Base-by-base conservation (phyloP, 2,797 vertebrate species). In the Danio kyathit region DNA sequence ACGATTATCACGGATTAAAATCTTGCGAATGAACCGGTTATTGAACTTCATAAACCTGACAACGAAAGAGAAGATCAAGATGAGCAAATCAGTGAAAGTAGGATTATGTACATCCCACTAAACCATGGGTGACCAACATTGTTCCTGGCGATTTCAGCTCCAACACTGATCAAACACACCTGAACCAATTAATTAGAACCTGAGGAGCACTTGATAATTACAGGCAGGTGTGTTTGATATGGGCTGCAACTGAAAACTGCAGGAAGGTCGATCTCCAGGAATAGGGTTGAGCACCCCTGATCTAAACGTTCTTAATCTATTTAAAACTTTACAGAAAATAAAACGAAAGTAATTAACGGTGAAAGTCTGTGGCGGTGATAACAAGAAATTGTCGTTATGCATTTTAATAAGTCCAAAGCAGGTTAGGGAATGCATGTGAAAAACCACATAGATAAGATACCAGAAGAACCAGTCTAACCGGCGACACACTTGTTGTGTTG, bases 1-100 rank as follows among this genome's bases (percentile, higher is more conserved):
- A 64, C 94, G 92, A 87, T 91, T 95, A 91, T 98, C 97, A 71
- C 94, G 92, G 82, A 99, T 96, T 83, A 99, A 91, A 87, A 99
- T 96, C 90, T 90, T 96, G 51, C 97, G 90, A 82, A 99, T 88
- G 73, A 96, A 90, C 66, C 91, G 95, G 85, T 96, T 96, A 93
- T 99, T 97, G 79, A 99, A 98, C 87, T 95, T 96, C 89, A 98
- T 95, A 89, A 98, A 98, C 88, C 98, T 99, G 85, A 76, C 61
- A 1, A 83, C 7, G n/a, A 76, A 40, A 69, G 14, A 59, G 29
- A 29, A 74, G 41, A 21, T 60, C n/a, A 72, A 44, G 52, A 66
- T 4, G 3, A 13, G 17, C 57, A 3, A 21, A 44, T 29, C 7
- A 49, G 9, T 60, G 40, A 52, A 12, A 7, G 7, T 12, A 38